Conservation (phyloP, 1,140 invertebrate species). For the Calosoma granatense region DNA sequence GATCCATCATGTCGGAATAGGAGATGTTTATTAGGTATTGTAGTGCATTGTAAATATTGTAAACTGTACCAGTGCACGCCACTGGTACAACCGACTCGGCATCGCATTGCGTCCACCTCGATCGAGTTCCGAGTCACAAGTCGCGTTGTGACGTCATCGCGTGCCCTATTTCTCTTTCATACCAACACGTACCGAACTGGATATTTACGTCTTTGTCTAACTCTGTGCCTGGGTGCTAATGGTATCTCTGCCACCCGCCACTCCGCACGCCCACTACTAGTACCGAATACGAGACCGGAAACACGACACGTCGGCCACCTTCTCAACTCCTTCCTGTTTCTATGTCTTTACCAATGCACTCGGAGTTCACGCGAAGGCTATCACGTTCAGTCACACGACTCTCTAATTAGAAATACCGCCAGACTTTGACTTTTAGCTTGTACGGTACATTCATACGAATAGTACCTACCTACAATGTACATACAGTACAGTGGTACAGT, state of each 20-base stretch:
- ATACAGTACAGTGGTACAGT: too few relatives aligned
- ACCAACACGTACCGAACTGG: not conserved
- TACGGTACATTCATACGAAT: too few relatives aligned
- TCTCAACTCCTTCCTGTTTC: not conserved
- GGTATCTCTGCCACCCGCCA: not conserved
- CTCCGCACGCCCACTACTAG: not conserved
- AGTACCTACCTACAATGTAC: too few relatives aligned
- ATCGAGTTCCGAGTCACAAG: not conserved
- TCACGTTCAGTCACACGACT: too few relatives aligned
- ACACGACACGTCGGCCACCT: not conserved
- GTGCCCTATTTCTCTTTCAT: not conserved
- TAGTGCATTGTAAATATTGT: too few relatives aligned
- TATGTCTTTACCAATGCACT: too few relatives aligned
- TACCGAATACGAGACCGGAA: not conserved
- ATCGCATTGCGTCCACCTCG: not conserved
- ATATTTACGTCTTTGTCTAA: not conserved
- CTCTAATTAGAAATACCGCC: too few relatives aligned
- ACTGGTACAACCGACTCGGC: not conserved
- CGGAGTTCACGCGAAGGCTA: too few relatives aligned
- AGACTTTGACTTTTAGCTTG: too few relatives aligned
- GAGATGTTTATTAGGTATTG: too few relatives aligned
- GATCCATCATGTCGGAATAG: too few relatives aligned
- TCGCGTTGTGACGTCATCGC: not conserved
- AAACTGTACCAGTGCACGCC: too few relatives aligned
- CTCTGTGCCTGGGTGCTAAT: not conserved